phyloP scores from a whole-genome alignment of 1,140 invertebrate species.

The Eupristina koningsbergeri region DNA sequence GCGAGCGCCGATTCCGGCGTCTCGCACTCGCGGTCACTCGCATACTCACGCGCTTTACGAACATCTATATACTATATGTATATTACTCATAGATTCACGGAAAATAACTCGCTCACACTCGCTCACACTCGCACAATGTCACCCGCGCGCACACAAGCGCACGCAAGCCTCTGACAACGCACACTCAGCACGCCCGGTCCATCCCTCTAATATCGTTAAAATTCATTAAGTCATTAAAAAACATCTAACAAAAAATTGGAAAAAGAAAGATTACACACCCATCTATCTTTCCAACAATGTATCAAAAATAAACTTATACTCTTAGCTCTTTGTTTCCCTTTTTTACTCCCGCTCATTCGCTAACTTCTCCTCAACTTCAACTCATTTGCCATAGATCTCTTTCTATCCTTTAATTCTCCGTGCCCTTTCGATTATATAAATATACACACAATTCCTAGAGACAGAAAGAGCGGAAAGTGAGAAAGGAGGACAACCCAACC shows the following conservation, averaged over 20 bases:
- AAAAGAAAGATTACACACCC: constrained; percentile 66
- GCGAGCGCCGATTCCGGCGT: constrained; percentile 46
- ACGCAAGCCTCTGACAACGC: constrained; percentile 10
- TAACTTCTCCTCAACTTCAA: constrained; percentile 18
- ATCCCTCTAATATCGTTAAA: constrained; percentile 66
- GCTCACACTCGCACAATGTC: background rate
- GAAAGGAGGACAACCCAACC: background rate
- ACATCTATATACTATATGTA: constrained; percentile 29
- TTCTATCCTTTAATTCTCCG: constrained; percentile 57
- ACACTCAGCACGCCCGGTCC: constrained; percentile 33
- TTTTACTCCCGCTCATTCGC: constrained; percentile 16
- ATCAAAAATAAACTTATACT: constrained; percentile 73
- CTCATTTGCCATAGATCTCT: constrained; percentile 7
- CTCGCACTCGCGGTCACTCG: constrained; percentile 43
- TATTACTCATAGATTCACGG: constrained; percentile 46
- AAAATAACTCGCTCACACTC: constrained; percentile 43
- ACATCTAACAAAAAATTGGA: constrained; percentile 60
- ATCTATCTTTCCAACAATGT: constrained; percentile 70
- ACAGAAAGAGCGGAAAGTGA: constrained; percentile 12
- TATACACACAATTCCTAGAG: constrained; percentile 27
- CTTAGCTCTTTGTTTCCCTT: constrained; percentile 58
- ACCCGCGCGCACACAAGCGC: constrained; percentile 44
- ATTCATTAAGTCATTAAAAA: constrained; percentile 72
- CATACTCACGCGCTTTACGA: constrained; percentile 9
- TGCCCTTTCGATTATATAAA: constrained; percentile 40